phyloP scores from a whole-genome alignment of 2,888 invertebrate species.

The Adineta ricciae region DNA sequence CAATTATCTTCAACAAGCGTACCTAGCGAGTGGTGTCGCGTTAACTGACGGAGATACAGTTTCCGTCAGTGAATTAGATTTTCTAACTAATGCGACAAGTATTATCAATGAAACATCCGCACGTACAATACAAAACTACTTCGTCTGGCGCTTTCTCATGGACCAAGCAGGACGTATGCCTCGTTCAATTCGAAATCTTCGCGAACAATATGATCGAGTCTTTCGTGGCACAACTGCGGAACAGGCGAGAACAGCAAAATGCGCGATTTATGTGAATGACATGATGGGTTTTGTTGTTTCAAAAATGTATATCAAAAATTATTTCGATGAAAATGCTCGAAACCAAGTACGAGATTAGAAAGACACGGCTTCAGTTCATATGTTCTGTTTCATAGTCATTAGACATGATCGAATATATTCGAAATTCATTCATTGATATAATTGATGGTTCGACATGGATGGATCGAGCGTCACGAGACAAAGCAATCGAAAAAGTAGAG shows the following conservation, averaged over 20 bases:
- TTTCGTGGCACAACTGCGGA: conserved; percentile 50
- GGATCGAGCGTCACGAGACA: conserved; percentile 65
- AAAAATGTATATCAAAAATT: conserved; percentile 73
- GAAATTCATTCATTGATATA: conserved; percentile 74
- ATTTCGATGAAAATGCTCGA: conserved; percentile 75
- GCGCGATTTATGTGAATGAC: conserved; percentile 76
- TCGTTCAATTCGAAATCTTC: conserved; percentile 69
- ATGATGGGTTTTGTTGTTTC: conserved; percentile 81
- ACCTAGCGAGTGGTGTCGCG: background rate
- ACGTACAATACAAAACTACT: conserved; percentile 55
- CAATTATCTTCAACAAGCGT: background rate
- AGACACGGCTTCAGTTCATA: background rate
- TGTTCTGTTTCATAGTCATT: conserved; percentile 42
- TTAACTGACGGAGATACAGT: background rate
- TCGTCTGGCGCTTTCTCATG: conserved; percentile 65
- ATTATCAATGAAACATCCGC: background rate
- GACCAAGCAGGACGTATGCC: conserved; percentile 76
- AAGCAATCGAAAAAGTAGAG: conserved; percentile 48
- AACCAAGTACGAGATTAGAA: conserved; percentile 58
- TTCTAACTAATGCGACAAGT: background rate
- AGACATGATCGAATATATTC: conserved; percentile 73
- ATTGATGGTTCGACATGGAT: conserved; percentile 79
- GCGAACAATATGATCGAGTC: conserved; percentile 62
- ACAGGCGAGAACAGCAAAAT: conserved; percentile 78
- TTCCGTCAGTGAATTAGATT: background rate